Evolutionary conservation across 2,113 vertebrate species (phyloP), one percentile per base, ranked within the genome.

Genomic region (Cinclus mexicanus): DNA sequence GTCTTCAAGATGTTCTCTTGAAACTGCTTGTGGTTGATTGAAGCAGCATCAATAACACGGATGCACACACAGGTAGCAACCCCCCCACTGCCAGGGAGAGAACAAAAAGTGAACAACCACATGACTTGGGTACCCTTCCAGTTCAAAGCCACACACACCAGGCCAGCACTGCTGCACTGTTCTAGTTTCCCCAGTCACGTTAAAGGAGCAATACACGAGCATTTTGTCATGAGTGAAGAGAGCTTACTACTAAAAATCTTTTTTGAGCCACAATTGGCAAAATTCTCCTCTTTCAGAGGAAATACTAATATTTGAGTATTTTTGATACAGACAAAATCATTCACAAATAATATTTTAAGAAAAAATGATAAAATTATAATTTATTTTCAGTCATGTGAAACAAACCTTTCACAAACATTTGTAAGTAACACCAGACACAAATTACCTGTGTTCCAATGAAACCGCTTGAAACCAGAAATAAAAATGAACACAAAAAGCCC

Each of bases 1-100:
- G 57, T 67, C 81, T 82, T 76, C 81, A 94, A 91, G 87, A 91
- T 83, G 77, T 79, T 91, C 83, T 84, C 76, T 46, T 60, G 65
- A 68, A 95, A 68, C 52, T 49, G 81, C 83, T 89, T n/a, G 56
- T 23, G 78, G 77, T 4, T 89, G 81, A 93, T 84, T 53, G 92
- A 70, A 94, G 90, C 77, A 72, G 60, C 89, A 82, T 16, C 89
- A 89, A 0, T 46, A 47, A 35, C 59, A 25, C 1, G 3, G 22
- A 28, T 2, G 37, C 70, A 82, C 41, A 50, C 31, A n/a, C 47
- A 91, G 89, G 74, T 60, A 85, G 61, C 57, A 18, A 28, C 24
- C 22, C 21, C 23, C 20, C 20, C 31, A 2, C 10, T 14, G 31
- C 47, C 39, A 59, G 23, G 1, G 28, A 39, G 23, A 70, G 77